Evolutionary conservation across 2,888 invertebrate species (phyloP).

Genomic region (Harmothoe impar): DNA sequence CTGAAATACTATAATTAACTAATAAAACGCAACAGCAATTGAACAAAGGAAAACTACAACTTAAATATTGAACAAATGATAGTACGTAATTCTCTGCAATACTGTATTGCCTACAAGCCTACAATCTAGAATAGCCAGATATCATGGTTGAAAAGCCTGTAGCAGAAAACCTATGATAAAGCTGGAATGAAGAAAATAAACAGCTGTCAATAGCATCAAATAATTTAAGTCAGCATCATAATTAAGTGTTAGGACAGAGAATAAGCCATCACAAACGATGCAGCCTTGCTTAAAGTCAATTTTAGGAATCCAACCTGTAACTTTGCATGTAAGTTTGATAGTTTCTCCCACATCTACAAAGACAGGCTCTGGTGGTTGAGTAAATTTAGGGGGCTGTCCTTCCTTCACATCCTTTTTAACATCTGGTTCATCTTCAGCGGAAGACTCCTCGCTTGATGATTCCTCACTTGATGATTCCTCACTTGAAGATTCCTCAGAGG

Average conservation of each 20-base stretch:
- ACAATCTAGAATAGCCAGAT: too few relatives aligned
- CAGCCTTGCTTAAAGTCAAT: neutral
- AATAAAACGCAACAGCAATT: too few relatives aligned
- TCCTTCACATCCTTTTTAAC: neutral
- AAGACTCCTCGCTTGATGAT: slow-evolving; percentile 6
- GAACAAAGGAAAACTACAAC: too few relatives aligned
- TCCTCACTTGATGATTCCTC: slow-evolving; percentile 31
- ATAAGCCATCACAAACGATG: neutral
- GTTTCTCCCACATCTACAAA: slow-evolving; percentile 60
- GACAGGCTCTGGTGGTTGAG: slow-evolving; percentile 45
- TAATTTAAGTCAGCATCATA: neutral
- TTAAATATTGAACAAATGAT: too few relatives aligned
- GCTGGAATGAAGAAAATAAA: neutral
- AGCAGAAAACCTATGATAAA: too few relatives aligned
- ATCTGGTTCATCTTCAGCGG: neutral
- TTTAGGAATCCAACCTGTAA: slow-evolving; percentile 42
- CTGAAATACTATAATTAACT: too few relatives aligned
- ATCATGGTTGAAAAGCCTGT: too few relatives aligned
- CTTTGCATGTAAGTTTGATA: slow-evolving; percentile 61
- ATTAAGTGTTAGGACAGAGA: neutral
- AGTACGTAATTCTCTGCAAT: too few relatives aligned
- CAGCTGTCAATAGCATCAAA: neutral
- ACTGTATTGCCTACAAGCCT: too few relatives aligned
- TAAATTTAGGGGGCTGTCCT: slow-evolving; percentile 28
- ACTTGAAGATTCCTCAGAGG: slow-evolving; percentile 36